These are phyloP conservation scores for Halesus radiatus DNA, from an alignment of 1,140 invertebrate species.

Conservation along the genomic window DNA sequence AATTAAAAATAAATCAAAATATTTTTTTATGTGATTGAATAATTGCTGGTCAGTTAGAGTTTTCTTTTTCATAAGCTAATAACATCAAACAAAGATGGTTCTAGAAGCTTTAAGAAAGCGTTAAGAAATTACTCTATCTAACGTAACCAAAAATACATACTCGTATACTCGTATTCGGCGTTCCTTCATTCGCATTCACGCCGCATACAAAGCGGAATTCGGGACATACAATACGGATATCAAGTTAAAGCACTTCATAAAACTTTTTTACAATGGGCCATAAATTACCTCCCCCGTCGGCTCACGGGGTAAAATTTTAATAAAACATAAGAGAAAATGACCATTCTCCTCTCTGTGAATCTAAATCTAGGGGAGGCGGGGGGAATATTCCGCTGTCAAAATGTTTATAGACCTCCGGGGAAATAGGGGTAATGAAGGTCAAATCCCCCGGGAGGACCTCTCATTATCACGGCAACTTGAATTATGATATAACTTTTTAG, in stretches of 20 bases:
- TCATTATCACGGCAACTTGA: slow-evolving; percentile 57
- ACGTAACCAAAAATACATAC: background rate
- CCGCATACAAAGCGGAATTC: slow-evolving; percentile 19
- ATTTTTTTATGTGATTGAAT: too few relatives aligned
- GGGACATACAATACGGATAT: slow-evolving; percentile 27
- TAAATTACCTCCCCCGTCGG: slow-evolving; percentile 46
- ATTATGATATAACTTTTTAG: slow-evolving; percentile 57
- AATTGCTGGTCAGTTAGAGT: too few relatives aligned
- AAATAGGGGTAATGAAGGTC: slow-evolving; percentile 58
- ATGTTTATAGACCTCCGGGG: slow-evolving; percentile 58
- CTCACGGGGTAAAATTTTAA: slow-evolving; percentile 52
- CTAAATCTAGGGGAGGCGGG: slow-evolving; percentile 14
- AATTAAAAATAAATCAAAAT: too few relatives aligned
- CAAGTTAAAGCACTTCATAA: slow-evolving; percentile 49
- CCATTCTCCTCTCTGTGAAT: background rate
- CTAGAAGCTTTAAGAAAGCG: too few relatives aligned
- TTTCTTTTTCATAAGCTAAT: too few relatives aligned
- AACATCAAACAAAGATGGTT: too few relatives aligned
- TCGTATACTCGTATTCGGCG: too few relatives aligned
- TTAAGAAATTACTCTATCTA: too few relatives aligned
- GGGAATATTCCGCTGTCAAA: slow-evolving; percentile 52
- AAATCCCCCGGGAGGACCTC: slow-evolving; percentile 54
- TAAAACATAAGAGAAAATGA: slow-evolving; percentile 53
- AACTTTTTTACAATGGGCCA: slow-evolving; percentile 52
- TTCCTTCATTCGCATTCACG: slow-evolving; percentile 6